phyloP scores from a whole-genome alignment of 2,113 vertebrate species.

The Percina caprodes region DNA sequence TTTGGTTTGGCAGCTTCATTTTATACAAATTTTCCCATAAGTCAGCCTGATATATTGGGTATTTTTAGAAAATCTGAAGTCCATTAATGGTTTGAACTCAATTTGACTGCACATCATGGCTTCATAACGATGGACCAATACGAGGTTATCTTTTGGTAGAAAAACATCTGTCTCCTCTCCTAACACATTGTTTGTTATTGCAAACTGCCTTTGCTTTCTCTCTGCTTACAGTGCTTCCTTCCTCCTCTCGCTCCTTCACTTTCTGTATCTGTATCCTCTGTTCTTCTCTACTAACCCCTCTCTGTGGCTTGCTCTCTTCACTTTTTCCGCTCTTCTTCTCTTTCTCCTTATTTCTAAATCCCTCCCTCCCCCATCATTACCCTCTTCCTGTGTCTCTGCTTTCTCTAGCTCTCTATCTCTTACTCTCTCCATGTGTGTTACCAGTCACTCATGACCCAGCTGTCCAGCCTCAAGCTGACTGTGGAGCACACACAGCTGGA shows the following conservation, averaged over 20 bases:
- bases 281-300: constrained; percentile 45
- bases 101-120: neutral
- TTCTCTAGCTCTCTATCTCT: constrained; percentile 80
- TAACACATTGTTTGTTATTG: constrained; percentile 33
- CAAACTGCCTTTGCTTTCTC: constrained; percentile 48
- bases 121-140: neutral
- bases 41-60: neutral
- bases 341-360: constrained; percentile 34
- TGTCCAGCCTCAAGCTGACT: constrained; percentile 83
- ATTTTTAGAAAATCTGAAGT: constrained; percentile 4
- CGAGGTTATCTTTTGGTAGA: neutral
- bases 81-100: neutral
- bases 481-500: constrained; percentile 84
- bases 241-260: constrained; percentile 39
- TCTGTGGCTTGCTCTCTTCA: constrained; percentile 39
- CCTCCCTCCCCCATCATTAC: constrained; percentile 29
- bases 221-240: constrained; percentile 63
- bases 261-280: constrained; percentile 21
- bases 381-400: constrained; percentile 58
- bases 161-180: constrained; percentile 10
- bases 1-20: too few species aligned
- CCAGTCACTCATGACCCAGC: constrained; percentile 81
- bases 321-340: constrained; percentile 34
- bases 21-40: neutral
- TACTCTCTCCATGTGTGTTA: constrained; percentile 81